A percentile compares a stretch with the other conserved stretches of the same genome.
These are phyloP conservation scores for Hypena proboscidalis DNA, from an alignment of 2,888 invertebrate genomes.

Conservation along the genomic window DNA sequence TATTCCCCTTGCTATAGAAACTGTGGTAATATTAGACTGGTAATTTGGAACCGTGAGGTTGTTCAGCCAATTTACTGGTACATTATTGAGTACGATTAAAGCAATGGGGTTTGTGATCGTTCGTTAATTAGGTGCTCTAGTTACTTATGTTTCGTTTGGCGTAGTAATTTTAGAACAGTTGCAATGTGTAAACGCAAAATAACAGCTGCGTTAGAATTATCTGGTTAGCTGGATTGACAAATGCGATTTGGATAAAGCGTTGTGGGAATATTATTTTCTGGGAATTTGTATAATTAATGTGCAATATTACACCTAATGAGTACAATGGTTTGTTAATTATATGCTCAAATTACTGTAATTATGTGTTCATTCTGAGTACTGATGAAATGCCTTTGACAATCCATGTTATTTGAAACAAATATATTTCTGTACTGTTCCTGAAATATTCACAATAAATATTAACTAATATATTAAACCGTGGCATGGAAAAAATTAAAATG, in stretches of 20 bases:
- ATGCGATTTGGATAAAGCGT: constrained; percentile 4
- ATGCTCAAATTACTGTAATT: no score
- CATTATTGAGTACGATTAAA: constrained; percentile 57
- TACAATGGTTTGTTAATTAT: no score
- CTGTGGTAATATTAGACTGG: constrained; percentile 62
- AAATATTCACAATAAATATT: no score
- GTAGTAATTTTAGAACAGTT: constrained; percentile 33
- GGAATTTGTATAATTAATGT: no score
- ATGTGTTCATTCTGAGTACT: no score
- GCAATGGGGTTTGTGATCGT: constrained; percentile 54
- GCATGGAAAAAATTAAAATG: no score
- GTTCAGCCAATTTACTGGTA: constrained; percentile 54
- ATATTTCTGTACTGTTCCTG: no score
- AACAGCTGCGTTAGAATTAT: constrained; percentile 28
- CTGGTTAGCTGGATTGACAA: constrained; percentile 18
- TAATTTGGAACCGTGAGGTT: constrained; percentile 54
- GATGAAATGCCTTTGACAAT: no score
- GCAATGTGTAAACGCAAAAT: constrained; percentile 13
- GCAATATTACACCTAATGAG: no score
- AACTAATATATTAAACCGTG: no score
- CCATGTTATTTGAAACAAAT: no score
- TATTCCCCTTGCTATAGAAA: constrained; percentile 49
- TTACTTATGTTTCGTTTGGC: constrained; percentile 32
- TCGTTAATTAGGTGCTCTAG: constrained; percentile 50
- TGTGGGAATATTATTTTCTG: no score